These are phyloP conservation scores for Molossus alvarezi DNA, from an alignment of 2,797 vertebrate genomes.

Conservation along the genomic window DNA sequence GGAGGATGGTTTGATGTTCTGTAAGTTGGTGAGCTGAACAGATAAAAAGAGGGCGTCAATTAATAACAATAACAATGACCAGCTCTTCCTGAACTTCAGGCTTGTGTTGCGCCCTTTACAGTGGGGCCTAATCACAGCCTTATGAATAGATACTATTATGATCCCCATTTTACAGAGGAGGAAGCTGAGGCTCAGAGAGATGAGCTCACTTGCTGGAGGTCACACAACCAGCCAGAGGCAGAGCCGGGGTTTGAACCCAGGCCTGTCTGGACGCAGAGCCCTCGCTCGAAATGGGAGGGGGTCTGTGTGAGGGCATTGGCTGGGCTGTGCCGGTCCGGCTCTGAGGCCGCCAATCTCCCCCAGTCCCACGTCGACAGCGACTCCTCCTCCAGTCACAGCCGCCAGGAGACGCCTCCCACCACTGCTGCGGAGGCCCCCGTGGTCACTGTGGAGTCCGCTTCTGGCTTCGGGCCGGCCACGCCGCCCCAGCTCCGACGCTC, in stretches of 20 bases:
- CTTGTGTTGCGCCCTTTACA: not conserved
- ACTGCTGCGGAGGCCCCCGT: slow-evolving; percentile 91
- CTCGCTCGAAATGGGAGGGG: slow-evolving; percentile 49
- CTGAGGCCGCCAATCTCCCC: slow-evolving; percentile 74
- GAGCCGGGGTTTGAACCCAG: not conserved
- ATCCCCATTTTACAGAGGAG: slow-evolving; percentile 71
- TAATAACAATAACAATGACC: not conserved
- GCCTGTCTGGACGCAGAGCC: not conserved
- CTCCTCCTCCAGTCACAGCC: slow-evolving; percentile 95
- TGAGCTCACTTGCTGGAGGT: slow-evolving; percentile 68
- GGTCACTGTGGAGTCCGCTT: slow-evolving; percentile 94
- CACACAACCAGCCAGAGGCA: slow-evolving; percentile 44
- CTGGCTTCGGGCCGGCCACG: slow-evolving; percentile 91
- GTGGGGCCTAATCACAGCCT: slow-evolving; percentile 63
- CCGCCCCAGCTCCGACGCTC: slow-evolving; percentile 82
- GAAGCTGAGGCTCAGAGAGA: slow-evolving; percentile 72
- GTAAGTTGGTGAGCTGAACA: slow-evolving; percentile 13
- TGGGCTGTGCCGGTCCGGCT: not conserved
- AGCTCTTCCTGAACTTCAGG: not conserved
- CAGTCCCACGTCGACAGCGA: slow-evolving; percentile 97
- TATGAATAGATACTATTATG: slow-evolving; percentile 64
- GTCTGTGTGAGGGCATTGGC: slow-evolving; percentile 38
- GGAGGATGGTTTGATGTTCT: not conserved
- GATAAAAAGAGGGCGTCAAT: not conserved
- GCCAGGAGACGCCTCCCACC: slow-evolving; percentile 95